Evolutionary conservation across 2,797 vertebrate genomes (phyloP).

Genomic region (Mergus octosetaceus): DNA sequence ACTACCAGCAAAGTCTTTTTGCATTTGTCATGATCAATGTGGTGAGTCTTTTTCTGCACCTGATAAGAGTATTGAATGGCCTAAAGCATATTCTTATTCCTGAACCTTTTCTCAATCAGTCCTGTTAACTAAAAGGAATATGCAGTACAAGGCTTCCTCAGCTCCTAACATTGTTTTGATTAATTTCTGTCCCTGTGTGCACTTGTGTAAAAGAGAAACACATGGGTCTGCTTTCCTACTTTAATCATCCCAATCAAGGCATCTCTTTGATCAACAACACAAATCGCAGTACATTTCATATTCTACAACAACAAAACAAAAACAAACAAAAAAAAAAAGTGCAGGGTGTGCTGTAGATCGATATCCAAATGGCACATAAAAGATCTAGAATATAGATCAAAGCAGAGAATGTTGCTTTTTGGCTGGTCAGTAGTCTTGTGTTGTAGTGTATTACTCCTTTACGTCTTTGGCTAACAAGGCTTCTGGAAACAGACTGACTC

Average conservation of each 20-base stretch:
- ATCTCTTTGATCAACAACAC: constrained; percentile 57
- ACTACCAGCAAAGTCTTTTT: neutral
- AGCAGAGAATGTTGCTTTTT: neutral
- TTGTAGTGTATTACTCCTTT: neutral
- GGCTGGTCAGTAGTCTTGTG: neutral
- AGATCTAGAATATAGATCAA: constrained; percentile 16
- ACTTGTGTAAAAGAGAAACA: constrained; percentile 26
- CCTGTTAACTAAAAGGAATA: neutral
- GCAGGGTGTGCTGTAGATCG: neutral
- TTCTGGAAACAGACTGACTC: neutral
- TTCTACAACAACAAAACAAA: neutral
- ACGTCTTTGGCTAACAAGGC: neutral
- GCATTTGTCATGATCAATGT: neutral
- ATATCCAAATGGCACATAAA: constrained; percentile 31
- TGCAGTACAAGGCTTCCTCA: neutral
- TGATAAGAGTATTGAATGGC: neutral
- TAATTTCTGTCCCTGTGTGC: neutral
- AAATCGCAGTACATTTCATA: neutral
- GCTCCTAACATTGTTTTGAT: neutral
- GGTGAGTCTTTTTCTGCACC: neutral
- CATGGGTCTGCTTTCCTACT: neutral
- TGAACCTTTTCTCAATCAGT: neutral
- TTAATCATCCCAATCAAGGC: constrained; percentile 15
- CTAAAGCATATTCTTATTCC: neutral
- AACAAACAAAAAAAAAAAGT: neutral